Percentiles rank a stretch among this genome's conserved stretches.
These are phyloP conservation scores for Apolygus lucorum DNA, from an alignment of 1,140 invertebrate genomes.

Conservation along the genomic window DNA sequence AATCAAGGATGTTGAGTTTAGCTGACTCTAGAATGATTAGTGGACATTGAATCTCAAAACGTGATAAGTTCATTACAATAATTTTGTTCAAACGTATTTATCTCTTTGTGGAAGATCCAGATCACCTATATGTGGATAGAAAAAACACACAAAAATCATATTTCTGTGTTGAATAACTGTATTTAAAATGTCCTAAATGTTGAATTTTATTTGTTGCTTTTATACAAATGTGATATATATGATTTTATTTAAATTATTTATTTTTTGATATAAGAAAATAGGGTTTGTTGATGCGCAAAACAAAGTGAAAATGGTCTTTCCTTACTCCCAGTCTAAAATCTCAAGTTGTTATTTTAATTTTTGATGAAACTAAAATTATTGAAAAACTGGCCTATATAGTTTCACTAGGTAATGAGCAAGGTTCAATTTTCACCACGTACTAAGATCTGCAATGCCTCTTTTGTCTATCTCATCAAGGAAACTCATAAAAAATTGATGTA, in stretches of 20 bases:
- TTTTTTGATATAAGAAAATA: not conserved
- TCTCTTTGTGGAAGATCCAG: too few relatives aligned
- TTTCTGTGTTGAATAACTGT: too few relatives aligned
- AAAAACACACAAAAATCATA: too few relatives aligned
- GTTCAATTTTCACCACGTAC: not conserved
- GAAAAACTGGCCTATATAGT: not conserved
- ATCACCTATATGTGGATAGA: too few relatives aligned
- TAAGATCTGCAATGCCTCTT: not conserved
- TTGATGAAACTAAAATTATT: too few relatives aligned
- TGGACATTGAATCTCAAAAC: not conserved
- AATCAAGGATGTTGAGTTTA: not conserved
- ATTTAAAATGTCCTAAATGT: not conserved
- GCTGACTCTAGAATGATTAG: not conserved
- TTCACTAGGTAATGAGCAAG: not conserved
- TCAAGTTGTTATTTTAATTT: not conserved
- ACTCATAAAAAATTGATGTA: not conserved
- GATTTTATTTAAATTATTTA: not conserved
- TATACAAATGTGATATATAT: not conserved
- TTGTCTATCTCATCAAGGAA: not conserved
- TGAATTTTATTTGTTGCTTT: not conserved
- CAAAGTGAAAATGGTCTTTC: not conserved
- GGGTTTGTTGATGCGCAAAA: not conserved
- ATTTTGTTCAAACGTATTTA: not conserved
- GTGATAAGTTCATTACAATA: not conserved
- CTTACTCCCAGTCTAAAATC: not conserved